These are phyloP conservation scores for Parnassius apollo DNA, from an alignment of 2,888 invertebrate genomes.

Conservation along the genomic window DNA sequence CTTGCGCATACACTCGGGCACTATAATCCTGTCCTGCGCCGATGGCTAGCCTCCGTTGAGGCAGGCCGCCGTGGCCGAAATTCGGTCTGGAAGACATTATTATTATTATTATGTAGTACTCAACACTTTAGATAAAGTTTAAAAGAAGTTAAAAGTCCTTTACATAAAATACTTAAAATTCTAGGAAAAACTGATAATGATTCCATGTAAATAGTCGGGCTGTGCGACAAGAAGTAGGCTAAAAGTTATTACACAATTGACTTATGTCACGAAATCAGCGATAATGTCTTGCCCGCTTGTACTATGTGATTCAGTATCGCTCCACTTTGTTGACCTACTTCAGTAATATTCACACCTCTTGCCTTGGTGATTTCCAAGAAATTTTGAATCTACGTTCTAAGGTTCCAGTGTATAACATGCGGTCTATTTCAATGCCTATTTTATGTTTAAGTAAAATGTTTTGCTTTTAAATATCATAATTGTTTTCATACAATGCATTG, in stretches of 20 bases:
- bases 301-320: slow-evolving; percentile 51
- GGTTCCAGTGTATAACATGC: no score
- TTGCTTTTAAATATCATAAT: background rate
- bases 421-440: no score
- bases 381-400: slow-evolving; percentile 35
- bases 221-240: slow-evolving; percentile 4
- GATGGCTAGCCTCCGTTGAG: no score
- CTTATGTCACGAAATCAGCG: slow-evolving; percentile 21
- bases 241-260: slow-evolving; percentile 17
- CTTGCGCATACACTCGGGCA: no score
- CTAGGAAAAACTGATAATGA: slow-evolving; percentile 9
- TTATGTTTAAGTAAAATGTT: no score
- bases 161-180: slow-evolving; percentile 5
- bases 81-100: no score
- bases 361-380: slow-evolving; percentile 56
- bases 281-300: slow-evolving; percentile 27
- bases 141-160: no score
- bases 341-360: slow-evolving; percentile 51
- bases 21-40: no score
- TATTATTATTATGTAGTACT: background rate
- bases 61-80: no score
- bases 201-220: slow-evolving; percentile 4
- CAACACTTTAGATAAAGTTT: no score
- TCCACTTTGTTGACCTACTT: slow-evolving; percentile 58
- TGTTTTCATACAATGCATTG: slow-evolving; percentile 35